Evolutionary conservation across 2,888 invertebrate species (phyloP).

Genomic region (Sarcophaga variegata): DNA sequence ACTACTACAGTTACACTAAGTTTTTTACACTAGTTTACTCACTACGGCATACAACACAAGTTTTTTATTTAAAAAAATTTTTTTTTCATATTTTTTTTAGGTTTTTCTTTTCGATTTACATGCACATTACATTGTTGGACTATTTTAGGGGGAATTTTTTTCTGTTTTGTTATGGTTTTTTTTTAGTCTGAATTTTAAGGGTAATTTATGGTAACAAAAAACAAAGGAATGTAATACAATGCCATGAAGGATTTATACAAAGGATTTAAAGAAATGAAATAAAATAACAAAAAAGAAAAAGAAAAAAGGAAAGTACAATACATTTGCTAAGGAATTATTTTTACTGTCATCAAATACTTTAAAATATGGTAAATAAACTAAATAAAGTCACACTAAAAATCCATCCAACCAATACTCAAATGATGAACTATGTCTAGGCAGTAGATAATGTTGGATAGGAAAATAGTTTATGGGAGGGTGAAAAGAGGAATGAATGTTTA

Average conservation of each 20-base stretch:
- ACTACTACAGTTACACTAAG: conserved; percentile 19
- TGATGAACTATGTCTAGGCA: too few relatives aligned
- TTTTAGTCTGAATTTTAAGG: background rate
- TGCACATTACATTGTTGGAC: conserved; percentile 30
- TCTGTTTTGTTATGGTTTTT: background rate
- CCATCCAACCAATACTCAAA: too few relatives aligned
- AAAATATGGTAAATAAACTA: too few relatives aligned
- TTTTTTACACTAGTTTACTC: conserved; percentile 17
- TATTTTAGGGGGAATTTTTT: background rate
- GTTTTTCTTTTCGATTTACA: conserved; percentile 19
- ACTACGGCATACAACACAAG: background rate
- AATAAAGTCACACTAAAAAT: too few relatives aligned
- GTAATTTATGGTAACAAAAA: background rate
- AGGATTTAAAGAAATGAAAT: background rate
- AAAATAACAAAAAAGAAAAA: background rate
- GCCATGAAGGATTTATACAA: background rate
- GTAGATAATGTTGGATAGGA: too few relatives aligned
- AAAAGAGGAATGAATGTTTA: too few relatives aligned
- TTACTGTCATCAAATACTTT: too few relatives aligned
- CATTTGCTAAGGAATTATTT: too few relatives aligned
- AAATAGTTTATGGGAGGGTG: too few relatives aligned
- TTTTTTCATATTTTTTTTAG: background rate
- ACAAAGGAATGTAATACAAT: background rate
- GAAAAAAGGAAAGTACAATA: background rate
- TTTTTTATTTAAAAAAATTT: background rate